Evolutionary conservation across 2,797 vertebrate genomes (phyloP), one percentile per base, ranked within the genome.

Genomic region (Pseudomugil tenellus): DNA sequence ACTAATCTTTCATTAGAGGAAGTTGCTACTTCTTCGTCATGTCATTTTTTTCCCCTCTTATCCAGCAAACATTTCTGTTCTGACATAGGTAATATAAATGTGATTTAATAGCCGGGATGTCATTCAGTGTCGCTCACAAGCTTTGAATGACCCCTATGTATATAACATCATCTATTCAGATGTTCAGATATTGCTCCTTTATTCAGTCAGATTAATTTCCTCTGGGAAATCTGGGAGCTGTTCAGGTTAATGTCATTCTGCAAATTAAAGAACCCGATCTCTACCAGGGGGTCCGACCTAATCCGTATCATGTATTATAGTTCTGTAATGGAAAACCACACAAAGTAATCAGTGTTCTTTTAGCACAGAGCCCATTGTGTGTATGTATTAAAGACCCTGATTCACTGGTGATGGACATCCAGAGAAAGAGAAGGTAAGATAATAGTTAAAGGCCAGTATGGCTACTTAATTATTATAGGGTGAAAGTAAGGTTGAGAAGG

Each of bases 181-280:
- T 19, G 37, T 71, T 48, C 56, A 39, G 19, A 55, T 4, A 60
- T 2, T 34, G 32, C 26, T 25, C 21, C 17, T 4, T 61, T 41
- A 31, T 65, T 58, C n/a, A 63, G 35, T 56, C 43, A 0, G 1
- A 54, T 62, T 72, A 34, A 70, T 68, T 34, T 61, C 17, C 28
- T 52, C 58, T 66, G 28, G 35, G 62, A 29, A 69, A 55, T 63
- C 66, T 60, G 4, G 4, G 5, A 32, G 48, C 32, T 60, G 10
- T 65, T 67, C 14, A 17, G 39, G 29, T 61, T 63, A 4, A n/a
- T 46, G 41, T 60, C 61, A 54, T 37, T 80, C 65, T 76, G 67
- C 80, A 84, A 81, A 84, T 68, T 80, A 76, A 78, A 81, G 32
- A 59, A 59, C 71, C 77, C 72, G 48, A 68, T 56, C 41, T 58